Conservation (phyloP, 1,140 invertebrate genomes). For the Zelostemma sp. region DNA sequence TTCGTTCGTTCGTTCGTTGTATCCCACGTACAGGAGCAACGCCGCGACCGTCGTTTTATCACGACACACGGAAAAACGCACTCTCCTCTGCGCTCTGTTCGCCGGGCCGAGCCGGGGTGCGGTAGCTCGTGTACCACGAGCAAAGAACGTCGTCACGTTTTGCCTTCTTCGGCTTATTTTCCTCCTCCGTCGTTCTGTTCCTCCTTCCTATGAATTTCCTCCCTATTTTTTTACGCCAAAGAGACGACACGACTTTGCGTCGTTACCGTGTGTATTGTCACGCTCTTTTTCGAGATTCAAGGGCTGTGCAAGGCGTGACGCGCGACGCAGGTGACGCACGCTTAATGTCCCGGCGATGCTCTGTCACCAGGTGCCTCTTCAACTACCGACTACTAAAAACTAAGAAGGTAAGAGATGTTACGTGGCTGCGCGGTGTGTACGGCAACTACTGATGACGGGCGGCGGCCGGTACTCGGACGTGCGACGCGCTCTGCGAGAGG, state of each 20-base stretch:
- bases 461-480: constrained; percentile 75
- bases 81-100: constrained; percentile 16
- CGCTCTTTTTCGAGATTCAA: no score
- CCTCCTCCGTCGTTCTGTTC: background rate
- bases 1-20: background rate
- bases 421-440: constrained; percentile 72
- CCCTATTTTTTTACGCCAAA: constrained; percentile 4
- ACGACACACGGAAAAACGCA: constrained; percentile 1
- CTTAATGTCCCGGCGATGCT: constrained; percentile 18
- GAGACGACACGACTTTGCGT: background rate
- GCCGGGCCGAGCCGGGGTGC: constrained; percentile 15
- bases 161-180: constrained; percentile 23
- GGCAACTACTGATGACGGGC: constrained; percentile 74
- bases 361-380: constrained; percentile 50
- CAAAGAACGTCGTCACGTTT: constrained; percentile 35
- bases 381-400: constrained; percentile 74
- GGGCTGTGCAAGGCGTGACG: no score
- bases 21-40: background rate
- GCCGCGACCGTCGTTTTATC: constrained; percentile 11
- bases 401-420: constrained; percentile 74
- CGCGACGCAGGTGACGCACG: constrained; percentile 8
- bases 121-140: constrained; percentile 19
- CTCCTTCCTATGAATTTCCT: background rate
- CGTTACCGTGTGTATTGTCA: background rate
- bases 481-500: constrained; percentile 75